Conservation (phyloP, 2,113 vertebrate genomes). For the Trachemys scripta region DNA sequence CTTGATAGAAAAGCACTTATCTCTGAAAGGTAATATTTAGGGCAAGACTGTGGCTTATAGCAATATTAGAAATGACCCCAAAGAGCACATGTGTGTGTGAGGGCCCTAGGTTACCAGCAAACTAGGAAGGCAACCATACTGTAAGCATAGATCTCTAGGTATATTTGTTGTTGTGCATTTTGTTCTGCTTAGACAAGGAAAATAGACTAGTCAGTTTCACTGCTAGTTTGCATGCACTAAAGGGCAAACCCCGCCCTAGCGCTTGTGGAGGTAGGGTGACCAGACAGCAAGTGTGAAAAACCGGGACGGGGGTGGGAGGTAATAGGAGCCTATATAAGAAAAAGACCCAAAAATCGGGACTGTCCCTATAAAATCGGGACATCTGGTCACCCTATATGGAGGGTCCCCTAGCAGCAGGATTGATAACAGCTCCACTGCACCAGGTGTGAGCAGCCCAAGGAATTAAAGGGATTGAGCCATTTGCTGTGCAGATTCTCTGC, state of each 20-base stretch:
- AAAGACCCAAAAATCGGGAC: no score
- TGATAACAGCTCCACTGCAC: background rate
- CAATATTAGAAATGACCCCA: background rate
- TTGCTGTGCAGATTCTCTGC: background rate
- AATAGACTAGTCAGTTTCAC: background rate
- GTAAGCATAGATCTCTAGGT: background rate
- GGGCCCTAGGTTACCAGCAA: fast-evolving
- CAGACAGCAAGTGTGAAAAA: no score
- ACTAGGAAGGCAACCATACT: slow-evolving; percentile 3
- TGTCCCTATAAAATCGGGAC: no score
- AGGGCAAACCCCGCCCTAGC: slow-evolving; percentile 26
- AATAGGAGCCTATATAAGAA: no score
- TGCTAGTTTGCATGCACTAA: background rate
- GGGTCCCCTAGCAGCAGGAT: slow-evolving; percentile 1
- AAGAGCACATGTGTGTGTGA: background rate
- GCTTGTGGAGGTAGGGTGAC: slow-evolving; percentile 8
- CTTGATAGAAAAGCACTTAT: slow-evolving; percentile 26
- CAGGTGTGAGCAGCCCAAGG: slow-evolving; percentile 24
- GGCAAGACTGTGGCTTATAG: background rate
- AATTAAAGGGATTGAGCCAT: background rate
- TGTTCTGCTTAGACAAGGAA: background rate
- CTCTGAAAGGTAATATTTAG: slow-evolving; percentile 58
- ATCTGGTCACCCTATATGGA: background rate
- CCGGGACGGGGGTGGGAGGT: no score
- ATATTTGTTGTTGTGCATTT: background rate